A percentile compares a stretch with the other conserved stretches of the same genome.
These are phyloP conservation scores for Bos indicus DNA, from an alignment of 2,113 vertebrate species.

Conservation along the genomic window DNA sequence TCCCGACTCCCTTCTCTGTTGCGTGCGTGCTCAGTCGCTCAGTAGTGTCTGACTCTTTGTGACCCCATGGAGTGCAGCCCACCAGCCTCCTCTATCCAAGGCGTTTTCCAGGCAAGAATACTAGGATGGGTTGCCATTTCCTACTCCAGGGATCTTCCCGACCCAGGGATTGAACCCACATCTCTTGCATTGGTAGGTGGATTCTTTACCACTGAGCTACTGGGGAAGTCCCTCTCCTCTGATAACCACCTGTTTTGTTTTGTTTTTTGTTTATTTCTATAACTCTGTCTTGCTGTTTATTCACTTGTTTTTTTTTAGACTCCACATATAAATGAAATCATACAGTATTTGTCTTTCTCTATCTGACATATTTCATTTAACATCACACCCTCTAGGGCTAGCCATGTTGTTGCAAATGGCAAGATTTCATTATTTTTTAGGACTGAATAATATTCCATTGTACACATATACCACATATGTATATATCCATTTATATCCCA, in stretches of 20 bases:
- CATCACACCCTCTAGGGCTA: neutral
- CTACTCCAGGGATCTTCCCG: neutral
- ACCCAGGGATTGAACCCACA: neutral
- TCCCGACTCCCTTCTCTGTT: neutral
- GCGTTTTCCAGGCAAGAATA: neutral
- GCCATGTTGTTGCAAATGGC: neutral
- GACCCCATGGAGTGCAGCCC: neutral
- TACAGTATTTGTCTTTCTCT: neutral
- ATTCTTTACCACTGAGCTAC: neutral
- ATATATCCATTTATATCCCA: neutral
- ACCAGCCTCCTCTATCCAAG: neutral
- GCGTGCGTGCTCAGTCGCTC: neutral
- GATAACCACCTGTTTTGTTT: neutral
- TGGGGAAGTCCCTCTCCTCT: neutral
- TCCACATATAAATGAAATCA: neutral
- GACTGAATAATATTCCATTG: neutral
- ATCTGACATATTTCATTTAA: neutral
- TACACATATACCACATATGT: neutral
- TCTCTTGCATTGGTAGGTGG: neutral
- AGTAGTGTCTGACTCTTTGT: neutral
- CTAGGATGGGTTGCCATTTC: neutral
- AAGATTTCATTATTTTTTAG: neutral
- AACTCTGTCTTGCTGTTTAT: neutral
- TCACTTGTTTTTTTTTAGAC: neutral
- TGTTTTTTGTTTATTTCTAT: neutral